Evolutionary conservation across 2,888 invertebrate genomes (phyloP).

Genomic region (Auanema freiburgensis): DNA sequence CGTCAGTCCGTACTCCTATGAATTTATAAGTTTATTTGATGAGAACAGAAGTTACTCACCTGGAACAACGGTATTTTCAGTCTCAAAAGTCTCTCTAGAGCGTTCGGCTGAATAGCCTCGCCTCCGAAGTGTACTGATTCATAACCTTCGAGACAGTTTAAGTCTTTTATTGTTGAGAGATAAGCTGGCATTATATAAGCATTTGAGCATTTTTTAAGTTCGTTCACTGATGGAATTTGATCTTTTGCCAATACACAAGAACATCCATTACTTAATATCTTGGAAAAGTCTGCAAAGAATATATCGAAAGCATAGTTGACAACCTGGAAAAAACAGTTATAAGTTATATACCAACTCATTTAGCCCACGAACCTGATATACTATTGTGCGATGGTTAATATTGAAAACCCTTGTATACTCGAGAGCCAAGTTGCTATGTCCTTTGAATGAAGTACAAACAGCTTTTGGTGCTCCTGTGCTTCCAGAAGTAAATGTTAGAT

Average conservation of each 20-base stretch:
- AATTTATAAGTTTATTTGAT: background rate
- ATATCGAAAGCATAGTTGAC: slow-evolving; percentile 60
- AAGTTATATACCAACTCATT: background rate
- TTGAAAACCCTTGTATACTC: slow-evolving; percentile 42
- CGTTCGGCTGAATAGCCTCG: slow-evolving; percentile 27
- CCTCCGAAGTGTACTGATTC: slow-evolving; percentile 49
- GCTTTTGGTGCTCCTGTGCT: slow-evolving; percentile 56
- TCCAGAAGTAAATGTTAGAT: slow-evolving; percentile 57
- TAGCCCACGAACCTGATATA: slow-evolving; percentile 40
- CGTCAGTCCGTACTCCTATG: slow-evolving; percentile 53
- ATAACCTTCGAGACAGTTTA: slow-evolving; percentile 10
- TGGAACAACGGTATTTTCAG: slow-evolving; percentile 2
- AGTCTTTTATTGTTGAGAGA: slow-evolving; percentile 21
- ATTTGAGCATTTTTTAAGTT: slow-evolving; percentile 31
- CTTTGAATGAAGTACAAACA: slow-evolving; percentile 42
- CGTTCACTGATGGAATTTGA: slow-evolving; percentile 17
- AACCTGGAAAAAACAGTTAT: slow-evolving; percentile 18
- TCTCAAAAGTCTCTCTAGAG: background rate
- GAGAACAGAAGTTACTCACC: background rate
- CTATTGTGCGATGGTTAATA: slow-evolving; percentile 21
- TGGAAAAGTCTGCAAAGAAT: slow-evolving; percentile 56
- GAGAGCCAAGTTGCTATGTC: slow-evolving; percentile 44
- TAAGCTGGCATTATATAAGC: slow-evolving; percentile 58
- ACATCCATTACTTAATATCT: slow-evolving; percentile 37
- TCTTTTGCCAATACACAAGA: slow-evolving; percentile 20